Percentiles rank a stretch among this genome's conserved stretches.
These are phyloP conservation scores for Tipula helvola DNA, from an alignment of 2,888 invertebrate genomes.

Conservation along the genomic window DNA sequence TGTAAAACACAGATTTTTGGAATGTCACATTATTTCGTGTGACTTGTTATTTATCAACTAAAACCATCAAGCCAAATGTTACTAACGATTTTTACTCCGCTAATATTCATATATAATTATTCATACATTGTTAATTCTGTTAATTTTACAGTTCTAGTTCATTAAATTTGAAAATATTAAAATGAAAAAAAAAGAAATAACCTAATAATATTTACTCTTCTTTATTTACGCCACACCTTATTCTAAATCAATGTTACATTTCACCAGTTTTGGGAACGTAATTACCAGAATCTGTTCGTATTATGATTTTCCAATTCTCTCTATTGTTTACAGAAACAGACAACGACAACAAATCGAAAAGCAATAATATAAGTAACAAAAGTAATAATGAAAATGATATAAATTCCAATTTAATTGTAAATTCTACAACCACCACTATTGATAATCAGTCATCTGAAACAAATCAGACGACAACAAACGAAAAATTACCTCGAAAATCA, in stretches of 20 bases:
- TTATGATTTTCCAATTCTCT: not conserved
- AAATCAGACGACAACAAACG: not conserved
- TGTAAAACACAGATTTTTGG: not conserved
- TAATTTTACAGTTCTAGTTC: not conserved
- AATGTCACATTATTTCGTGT: not conserved
- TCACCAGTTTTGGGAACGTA: not conserved
- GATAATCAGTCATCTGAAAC: not conserved
- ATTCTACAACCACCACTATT: not conserved
- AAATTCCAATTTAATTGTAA: not conserved
- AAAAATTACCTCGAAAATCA: conserved; percentile 20
- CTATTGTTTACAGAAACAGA: not conserved
- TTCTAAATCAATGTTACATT: not conserved
- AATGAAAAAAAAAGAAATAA: not conserved
- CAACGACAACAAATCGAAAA: not conserved
- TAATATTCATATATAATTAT: not conserved
- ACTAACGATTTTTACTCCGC: not conserved
- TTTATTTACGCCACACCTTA: not conserved
- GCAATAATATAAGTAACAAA: not conserved
- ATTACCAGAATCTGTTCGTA: not conserved
- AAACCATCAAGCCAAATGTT: not conserved
- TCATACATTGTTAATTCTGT: not conserved
- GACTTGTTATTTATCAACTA: not conserved
- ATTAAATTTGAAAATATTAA: not conserved
- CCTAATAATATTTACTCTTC: not conserved
- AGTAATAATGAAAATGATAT: not conserved